Evolutionary conservation across 2,888 invertebrate genomes (phyloP).

Genomic region (Melanostoma mellinum): DNA sequence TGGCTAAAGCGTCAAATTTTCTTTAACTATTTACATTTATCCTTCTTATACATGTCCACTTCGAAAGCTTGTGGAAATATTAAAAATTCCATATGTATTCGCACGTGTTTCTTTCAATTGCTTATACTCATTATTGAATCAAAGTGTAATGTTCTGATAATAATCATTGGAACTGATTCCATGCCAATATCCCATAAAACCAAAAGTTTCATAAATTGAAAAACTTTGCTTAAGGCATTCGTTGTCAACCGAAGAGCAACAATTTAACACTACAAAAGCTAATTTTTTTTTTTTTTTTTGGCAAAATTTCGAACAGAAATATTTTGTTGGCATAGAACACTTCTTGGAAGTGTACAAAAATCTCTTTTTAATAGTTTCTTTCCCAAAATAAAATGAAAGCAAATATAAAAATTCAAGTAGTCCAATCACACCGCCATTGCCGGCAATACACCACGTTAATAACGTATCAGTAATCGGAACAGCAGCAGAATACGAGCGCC

Average conservation of each 20-base stretch:
- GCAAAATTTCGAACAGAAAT: slow-evolving; percentile 33
- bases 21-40: too few relatives aligned
- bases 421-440: slow-evolving; percentile 39
- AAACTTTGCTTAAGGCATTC: not conserved
- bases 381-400: slow-evolving; percentile 41
- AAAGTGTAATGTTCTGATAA: slow-evolving; percentile 28
- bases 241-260: slow-evolving; percentile 18
- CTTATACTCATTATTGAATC: slow-evolving; percentile 34
- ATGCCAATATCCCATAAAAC: not conserved
- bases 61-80: too few relatives aligned
- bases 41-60: too few relatives aligned
- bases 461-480: slow-evolving; percentile 7
- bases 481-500: slow-evolving; percentile 47
- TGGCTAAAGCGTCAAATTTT: too few relatives aligned
- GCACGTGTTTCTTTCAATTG: slow-evolving; percentile 33
- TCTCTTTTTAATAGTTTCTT: slow-evolving; percentile 67
- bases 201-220: slow-evolving; percentile 10
- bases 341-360: slow-evolving; percentile 58
- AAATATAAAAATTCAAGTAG: slow-evolving; percentile 44
- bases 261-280: not conserved
- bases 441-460: slow-evolving; percentile 18
- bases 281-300: not conserved
- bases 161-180: slow-evolving; percentile 32
- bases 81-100: too few relatives aligned
- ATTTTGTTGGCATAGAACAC: slow-evolving; percentile 65